These are phyloP conservation scores for Psilopsiagon aymara DNA, from an alignment of 2,113 vertebrate species.

Conservation along the genomic window DNA sequence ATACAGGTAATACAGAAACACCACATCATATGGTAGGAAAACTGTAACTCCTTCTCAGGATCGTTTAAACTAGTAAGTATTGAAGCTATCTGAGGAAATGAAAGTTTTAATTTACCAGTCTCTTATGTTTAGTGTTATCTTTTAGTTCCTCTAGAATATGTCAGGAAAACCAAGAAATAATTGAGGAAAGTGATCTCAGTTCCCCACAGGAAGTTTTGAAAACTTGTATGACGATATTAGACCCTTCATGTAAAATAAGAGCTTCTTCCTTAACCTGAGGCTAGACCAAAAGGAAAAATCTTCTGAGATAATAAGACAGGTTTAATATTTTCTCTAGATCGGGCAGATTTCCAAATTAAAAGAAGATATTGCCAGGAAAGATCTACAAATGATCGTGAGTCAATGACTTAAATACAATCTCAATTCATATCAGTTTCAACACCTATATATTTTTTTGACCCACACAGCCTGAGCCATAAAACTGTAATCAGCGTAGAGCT, in stretches of 20 bases:
- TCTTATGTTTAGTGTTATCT: background rate
- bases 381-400: background rate
- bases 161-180: background rate
- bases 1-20: background rate
- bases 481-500: background rate
- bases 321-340: background rate
- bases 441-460: background rate
- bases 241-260: background rate
- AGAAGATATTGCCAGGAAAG: constrained; percentile 10
- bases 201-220: background rate
- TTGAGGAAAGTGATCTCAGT: background rate
- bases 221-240: background rate
- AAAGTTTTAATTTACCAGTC: background rate
- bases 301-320: background rate
- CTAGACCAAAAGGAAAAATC: constrained; percentile 15
- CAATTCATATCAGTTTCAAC: background rate
- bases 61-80: background rate
- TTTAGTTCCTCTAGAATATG: background rate
- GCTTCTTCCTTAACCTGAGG: background rate
- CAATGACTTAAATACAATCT: background rate
- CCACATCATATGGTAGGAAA: background rate
- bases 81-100: background rate
- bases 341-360: background rate
- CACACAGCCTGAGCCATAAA: background rate
- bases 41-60: background rate